Evolutionary conservation across 2,888 invertebrate species (phyloP).

Genomic region (Eristalis tenax): DNA sequence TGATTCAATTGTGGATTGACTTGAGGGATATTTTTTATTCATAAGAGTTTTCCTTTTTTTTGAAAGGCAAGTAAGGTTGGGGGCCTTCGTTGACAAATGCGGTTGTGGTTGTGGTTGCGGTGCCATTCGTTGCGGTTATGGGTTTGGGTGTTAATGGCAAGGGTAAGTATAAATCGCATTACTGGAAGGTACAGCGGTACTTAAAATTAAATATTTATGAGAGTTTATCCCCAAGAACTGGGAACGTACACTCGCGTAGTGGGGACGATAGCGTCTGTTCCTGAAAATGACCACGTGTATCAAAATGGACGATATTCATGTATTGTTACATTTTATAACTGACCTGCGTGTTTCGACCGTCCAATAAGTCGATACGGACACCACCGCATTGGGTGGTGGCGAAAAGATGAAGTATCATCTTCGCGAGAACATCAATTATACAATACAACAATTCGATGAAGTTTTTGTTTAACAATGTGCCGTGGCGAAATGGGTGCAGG

Average conservation of each 20-base stretch:
- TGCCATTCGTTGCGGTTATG: conserved; percentile 65
- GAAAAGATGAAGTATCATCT: too few relatives aligned
- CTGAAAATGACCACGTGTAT: neutral
- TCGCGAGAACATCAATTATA: too few relatives aligned
- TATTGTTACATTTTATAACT: neutral
- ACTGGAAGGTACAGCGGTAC: conserved; percentile 39
- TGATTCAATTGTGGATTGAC: conserved; percentile 65
- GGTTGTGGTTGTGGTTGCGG: conserved; percentile 55
- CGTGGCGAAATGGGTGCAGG: too few relatives aligned
- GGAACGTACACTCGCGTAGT: neutral
- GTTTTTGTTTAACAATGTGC: too few relatives aligned
- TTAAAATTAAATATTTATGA: conserved; percentile 67
- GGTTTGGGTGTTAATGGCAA: conserved; percentile 66
- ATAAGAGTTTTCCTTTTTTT: conserved; percentile 54
- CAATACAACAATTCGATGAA: too few relatives aligned
- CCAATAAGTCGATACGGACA: too few relatives aligned
- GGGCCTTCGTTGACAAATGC: conserved; percentile 40
- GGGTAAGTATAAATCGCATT: conserved; percentile 66
- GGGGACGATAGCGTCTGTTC: neutral
- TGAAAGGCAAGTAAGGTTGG: conserved; percentile 38
- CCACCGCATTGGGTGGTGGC: too few relatives aligned
- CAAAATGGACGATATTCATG: neutral
- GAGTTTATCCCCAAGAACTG: conserved; percentile 21
- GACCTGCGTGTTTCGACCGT: neutral
- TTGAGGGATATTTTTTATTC: conserved; percentile 70